Conservation (phyloP, 2,797 vertebrate genomes). For the Holocentrus rufus region DNA sequence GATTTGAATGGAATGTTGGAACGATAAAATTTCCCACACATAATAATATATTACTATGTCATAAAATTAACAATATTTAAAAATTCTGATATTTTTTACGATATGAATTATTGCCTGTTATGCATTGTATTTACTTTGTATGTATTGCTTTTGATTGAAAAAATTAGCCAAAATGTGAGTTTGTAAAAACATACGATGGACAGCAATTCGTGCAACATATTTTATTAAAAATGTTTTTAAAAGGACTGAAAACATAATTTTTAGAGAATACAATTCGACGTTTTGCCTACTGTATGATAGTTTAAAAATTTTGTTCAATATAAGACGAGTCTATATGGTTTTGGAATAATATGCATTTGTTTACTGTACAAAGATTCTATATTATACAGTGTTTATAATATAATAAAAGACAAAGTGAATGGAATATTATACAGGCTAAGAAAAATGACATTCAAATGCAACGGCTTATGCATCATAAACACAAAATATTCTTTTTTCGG, state of each 20-base stretch:
- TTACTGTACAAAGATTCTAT: conserved; percentile 1
- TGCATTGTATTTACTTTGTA: conserved; percentile 16
- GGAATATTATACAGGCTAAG: background rate
- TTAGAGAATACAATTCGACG: background rate
- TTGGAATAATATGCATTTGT: background rate
- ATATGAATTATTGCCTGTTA: conserved; percentile 6
- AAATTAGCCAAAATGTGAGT: background rate
- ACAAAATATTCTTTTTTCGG: background rate
- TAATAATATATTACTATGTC: background rate
- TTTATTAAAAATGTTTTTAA: conserved; percentile 4
- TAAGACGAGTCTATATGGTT: background rate
- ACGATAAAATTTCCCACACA: conserved; percentile 5
- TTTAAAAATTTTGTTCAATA: conserved; percentile 1
- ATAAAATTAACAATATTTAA: background rate
- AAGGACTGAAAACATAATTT: background rate
- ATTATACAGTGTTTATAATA: background rate
- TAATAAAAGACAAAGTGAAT: background rate
- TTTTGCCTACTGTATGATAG: background rate
- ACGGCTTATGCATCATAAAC: background rate
- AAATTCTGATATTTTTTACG: background rate
- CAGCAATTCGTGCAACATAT: background rate
- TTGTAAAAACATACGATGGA: background rate
- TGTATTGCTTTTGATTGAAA: background rate
- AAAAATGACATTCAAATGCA: background rate
- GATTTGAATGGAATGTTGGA: background rate